Conservation (phyloP, 2,888 invertebrate genomes). For the Seira musarum region DNA sequence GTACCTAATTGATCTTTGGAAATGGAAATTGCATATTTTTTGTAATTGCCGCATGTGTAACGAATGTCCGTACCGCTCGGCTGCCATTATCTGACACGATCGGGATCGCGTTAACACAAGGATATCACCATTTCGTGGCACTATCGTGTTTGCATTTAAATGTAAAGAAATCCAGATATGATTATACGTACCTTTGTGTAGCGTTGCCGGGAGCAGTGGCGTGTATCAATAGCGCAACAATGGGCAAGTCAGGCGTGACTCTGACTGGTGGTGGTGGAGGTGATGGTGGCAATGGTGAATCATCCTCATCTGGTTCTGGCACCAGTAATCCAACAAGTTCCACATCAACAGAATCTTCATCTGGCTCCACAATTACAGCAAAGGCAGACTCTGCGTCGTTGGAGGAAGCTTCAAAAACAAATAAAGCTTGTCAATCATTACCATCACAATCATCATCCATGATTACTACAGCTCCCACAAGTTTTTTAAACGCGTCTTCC, state of each 20-base stretch:
- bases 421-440: constrained; percentile 55
- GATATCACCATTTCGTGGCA: neutral
- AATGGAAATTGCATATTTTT: too few species aligned
- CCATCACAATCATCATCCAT: constrained; percentile 32
- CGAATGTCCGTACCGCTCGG: too few species aligned
- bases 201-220: neutral
- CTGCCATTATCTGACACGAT: too few species aligned
- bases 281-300: neutral
- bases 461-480: neutral
- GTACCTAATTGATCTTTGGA: too few species aligned
- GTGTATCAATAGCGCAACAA: constrained; percentile 7
- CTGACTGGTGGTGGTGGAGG: constrained; percentile 17
- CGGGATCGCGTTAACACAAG: neutral
- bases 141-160: neutral
- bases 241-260: constrained; percentile 35
- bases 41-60: too few species aligned
- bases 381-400: constrained; percentile 28
- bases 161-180: neutral
- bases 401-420: constrained; percentile 55
- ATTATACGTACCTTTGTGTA: constrained; percentile 5
- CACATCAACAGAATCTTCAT: constrained; percentile 19
- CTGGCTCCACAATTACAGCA: neutral
- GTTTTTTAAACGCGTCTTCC: neutral
- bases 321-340: neutral
- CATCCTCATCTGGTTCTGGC: constrained; percentile 30